Percentiles rank a stretch among this genome's conserved stretches.
Evolutionary conservation across 2,797 vertebrate species (phyloP).

Genomic region (Anas georgica): DNA sequence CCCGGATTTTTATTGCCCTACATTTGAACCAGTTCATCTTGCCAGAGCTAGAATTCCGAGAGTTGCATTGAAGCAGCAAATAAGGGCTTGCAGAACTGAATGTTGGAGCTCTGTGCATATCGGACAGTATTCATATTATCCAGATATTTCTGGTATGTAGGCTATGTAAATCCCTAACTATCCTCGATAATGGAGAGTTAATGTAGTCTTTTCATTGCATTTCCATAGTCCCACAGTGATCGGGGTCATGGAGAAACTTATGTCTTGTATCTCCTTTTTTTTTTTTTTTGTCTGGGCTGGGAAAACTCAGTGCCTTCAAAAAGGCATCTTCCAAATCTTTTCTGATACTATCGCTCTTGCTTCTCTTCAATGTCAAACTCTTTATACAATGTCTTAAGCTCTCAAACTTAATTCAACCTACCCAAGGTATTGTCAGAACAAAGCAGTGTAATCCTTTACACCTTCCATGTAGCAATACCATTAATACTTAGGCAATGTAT

Average conservation of each 20-base stretch:
- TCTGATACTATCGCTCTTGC: not conserved
- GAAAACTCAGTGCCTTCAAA: not conserved
- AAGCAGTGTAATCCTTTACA: fast-evolving
- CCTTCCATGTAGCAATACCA: not conserved
- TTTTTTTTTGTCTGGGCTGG: not conserved
- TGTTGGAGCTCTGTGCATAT: not conserved
- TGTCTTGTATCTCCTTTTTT: not conserved
- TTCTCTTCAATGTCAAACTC: not conserved
- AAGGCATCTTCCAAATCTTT: not conserved
- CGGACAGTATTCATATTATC: not conserved
- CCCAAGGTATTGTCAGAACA: not conserved
- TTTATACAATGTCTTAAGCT: not conserved
- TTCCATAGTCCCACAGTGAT: not conserved
- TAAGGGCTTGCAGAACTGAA: not conserved
- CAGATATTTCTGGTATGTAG: not conserved
- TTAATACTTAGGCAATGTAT: not conserved
- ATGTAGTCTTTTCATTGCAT: not conserved
- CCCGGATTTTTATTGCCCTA: not conserved
- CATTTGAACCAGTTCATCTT: not conserved
- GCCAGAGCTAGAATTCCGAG: not conserved
- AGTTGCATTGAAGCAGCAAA: not conserved
- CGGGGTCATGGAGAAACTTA: not conserved
- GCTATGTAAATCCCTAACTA: not conserved
- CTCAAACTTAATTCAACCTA: not conserved
- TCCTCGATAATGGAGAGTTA: not conserved